A percentile compares a stretch with the other conserved stretches of the same genome.
These are phyloP conservation scores for Anarhynchus alexandrinus DNA, from an alignment of 2,113 vertebrate species.

Conservation along the genomic window DNA sequence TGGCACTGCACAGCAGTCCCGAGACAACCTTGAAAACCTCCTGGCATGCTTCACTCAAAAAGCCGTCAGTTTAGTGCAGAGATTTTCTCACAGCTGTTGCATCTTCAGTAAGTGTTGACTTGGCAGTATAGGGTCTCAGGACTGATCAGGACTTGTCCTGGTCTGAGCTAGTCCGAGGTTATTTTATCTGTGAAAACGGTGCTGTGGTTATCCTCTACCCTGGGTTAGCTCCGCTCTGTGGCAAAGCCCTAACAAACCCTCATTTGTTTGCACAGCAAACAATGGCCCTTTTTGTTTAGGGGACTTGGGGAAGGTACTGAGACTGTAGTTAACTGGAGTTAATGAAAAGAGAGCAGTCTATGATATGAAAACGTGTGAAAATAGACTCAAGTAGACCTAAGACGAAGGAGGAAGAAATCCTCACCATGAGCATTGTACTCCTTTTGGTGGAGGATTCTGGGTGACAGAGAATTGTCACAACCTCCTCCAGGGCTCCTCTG, in stretches of 20 bases:
- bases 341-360: neutral
- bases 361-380: neutral
- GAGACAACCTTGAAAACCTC: neutral
- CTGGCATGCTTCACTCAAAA: neutral
- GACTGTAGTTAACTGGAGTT: neutral
- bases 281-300: neutral
- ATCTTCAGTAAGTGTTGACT: neutral
- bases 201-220: neutral
- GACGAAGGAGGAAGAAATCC: neutral
- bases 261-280: neutral
- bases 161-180: neutral
- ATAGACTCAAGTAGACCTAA: neutral
- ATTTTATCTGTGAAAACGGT: neutral
- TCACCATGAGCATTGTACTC: neutral
- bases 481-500: neutral
- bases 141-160: neutral
- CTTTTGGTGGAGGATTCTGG: neutral
- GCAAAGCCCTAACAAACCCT: neutral
- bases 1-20: neutral
- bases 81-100: neutral
- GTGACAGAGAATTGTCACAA: neutral
- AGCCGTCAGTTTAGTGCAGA: neutral
- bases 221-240: neutral
- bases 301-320: neutral
- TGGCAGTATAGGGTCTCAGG: neutral